Evolutionary conservation across 2,888 invertebrate genomes (phyloP), one percentile per base, ranked within the genome.

Genomic region (Andricus curvator): DNA sequence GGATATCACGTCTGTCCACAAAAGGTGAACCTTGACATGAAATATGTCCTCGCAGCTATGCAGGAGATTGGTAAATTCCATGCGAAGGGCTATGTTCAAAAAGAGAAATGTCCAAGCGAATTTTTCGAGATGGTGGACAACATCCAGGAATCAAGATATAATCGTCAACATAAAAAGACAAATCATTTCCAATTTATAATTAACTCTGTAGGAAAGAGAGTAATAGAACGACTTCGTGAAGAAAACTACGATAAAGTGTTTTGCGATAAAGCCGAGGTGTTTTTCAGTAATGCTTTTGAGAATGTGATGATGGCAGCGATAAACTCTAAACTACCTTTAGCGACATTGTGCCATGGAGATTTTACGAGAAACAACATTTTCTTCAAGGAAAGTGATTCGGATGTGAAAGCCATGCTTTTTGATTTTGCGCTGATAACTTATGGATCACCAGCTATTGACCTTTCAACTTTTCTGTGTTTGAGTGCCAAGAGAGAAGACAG

Each of bases 261-360:
- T 64, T 87, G 88, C 4, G 86, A 90, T 60, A 86, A 84, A 33
- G 78, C 89, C 64, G 84, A 85, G 6, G 82, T 74, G 13, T 70
- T 86, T 0, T 81, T 91, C 0, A 25, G 80, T 5, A 78, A 88
- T 78, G 78, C 79, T 6, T 89, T 83, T 44, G 60, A 80, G 3
- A 83, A 84, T 2, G 62, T 88, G 13, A n/a, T 90, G 56, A 0
- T 86, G 22, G 84, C 85, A 15, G 41, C 77, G 1, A 2, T 85
- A 0, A 20, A 84, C 20, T 84, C 88, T 0, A 79, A 80, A 0
- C 90, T 91, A 64, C 90, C 90, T 2, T 76, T 92, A 0, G 88
- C 91, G 1, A 89, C 88, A 0, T 17, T 92, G 4, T 88, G 90
- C 77, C 92, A 92, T 74, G 92, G 92, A 0, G 92, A 92, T 60